These are phyloP conservation scores for Thereva unica DNA, from an alignment of 2,888 invertebrate genomes.

Conservation along the genomic window DNA sequence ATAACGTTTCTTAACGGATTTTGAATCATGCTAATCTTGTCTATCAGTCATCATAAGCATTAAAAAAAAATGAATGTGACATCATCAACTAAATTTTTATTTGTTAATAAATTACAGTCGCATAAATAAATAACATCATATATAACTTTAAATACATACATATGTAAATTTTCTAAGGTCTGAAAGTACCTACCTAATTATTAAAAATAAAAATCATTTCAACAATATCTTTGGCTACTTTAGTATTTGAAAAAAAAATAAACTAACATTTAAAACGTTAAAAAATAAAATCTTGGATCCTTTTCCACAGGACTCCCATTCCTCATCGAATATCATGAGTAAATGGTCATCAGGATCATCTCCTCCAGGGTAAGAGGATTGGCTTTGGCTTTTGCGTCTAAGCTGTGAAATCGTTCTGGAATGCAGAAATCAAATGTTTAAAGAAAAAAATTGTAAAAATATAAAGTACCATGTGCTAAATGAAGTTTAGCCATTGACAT, in stretches of 20 bases:
- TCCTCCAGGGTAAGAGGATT: slow-evolving; percentile 74
- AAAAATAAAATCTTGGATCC: background rate
- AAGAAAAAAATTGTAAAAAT: slow-evolving; percentile 13
- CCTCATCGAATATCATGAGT: slow-evolving; percentile 57
- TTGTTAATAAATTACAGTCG: slow-evolving; percentile 18
- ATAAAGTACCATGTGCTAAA: slow-evolving; percentile 64
- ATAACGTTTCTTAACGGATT: too few species aligned
- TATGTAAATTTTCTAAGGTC: too few species aligned
- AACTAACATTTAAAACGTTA: background rate
- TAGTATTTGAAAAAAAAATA: slow-evolving; percentile 12
- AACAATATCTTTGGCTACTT: slow-evolving; percentile 26
- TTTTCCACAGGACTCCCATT: background rate
- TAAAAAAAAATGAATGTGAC: background rate
- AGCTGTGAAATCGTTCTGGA: slow-evolving; percentile 69
- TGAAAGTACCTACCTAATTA: background rate
- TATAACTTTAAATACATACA: background rate
- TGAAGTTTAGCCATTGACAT: slow-evolving; percentile 68
- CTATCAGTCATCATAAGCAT: too few species aligned
- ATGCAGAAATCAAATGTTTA: slow-evolving; percentile 41
- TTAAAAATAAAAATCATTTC: slow-evolving; percentile 5
- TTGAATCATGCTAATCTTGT: too few species aligned
- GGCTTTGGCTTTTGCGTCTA: slow-evolving; percentile 72
- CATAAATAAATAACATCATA: slow-evolving; percentile 22
- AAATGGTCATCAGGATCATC: slow-evolving; percentile 70
- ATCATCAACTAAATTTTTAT: background rate